Percentiles rank a stretch among this genome's conserved stretches.
Evolutionary conservation across 2,113 vertebrate species (phyloP).

Genomic region (Cnemophilus loriae): DNA sequence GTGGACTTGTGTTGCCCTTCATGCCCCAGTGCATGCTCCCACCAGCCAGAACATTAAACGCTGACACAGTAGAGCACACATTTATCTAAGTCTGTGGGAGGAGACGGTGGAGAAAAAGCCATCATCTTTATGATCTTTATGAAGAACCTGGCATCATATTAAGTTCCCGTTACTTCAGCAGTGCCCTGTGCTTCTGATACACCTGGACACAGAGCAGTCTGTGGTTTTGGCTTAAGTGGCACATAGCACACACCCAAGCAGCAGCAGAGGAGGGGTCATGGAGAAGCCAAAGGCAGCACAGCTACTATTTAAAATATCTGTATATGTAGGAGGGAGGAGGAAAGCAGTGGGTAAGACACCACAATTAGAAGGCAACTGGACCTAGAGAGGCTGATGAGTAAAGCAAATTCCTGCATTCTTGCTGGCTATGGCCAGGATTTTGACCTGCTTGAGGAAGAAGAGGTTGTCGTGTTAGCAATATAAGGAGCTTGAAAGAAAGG

Average conservation of each 20-base stretch:
- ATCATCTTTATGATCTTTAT: neutral
- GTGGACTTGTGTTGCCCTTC: neutral
- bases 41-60: neutral
- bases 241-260: neutral
- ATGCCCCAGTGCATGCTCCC: neutral
- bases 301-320: neutral
- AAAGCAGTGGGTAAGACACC: neutral
- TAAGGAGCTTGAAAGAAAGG: neutral
- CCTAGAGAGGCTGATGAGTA: neutral
- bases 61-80: neutral
- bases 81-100: neutral
- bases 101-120: neutral
- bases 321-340: neutral
- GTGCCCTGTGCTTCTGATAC: neutral
- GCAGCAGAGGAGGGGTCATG: rapidly evolving
- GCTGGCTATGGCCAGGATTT: neutral
- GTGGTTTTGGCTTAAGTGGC: neutral
- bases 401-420: neutral
- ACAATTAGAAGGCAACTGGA: neutral
- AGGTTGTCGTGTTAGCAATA: neutral
- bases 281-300: neutral
- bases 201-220: too few species aligned
- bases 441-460: neutral
- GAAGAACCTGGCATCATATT: neutral
- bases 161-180: rapidly evolving